Conservation (phyloP, 1,140 invertebrate genomes). For the Lutraria rhynchaena region DNA sequence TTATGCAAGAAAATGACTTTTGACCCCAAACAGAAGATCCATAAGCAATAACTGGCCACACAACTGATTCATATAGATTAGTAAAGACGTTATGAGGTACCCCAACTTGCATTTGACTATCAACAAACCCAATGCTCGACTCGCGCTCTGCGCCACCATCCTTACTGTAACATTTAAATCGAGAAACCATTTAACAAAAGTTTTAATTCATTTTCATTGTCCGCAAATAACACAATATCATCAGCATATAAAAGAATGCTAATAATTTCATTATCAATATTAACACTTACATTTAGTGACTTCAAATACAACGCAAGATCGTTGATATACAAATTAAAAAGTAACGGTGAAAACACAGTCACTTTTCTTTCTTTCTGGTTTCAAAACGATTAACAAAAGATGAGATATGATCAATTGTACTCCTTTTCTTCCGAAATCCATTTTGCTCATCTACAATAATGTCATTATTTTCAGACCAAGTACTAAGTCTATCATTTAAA, state of each 20-base stretch:
- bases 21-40: too few relatives aligned
- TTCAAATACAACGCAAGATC: slow-evolving; percentile 35
- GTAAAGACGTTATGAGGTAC: slow-evolving; percentile 21
- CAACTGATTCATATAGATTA: slow-evolving; percentile 29
- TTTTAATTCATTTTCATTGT: slow-evolving; percentile 29
- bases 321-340: slow-evolving; percentile 45
- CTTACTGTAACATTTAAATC: slow-evolving; percentile 32
- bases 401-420: too few relatives aligned
- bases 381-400: too few relatives aligned
- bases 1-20: too few relatives aligned
- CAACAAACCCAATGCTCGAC: slow-evolving; percentile 30
- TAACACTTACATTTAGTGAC: slow-evolving; percentile 36
- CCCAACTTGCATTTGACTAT: slow-evolving; percentile 41
- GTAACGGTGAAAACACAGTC: slow-evolving; percentile 17
- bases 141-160: slow-evolving; percentile 28
- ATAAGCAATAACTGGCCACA: too few relatives aligned
- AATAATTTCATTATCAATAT: slow-evolving; percentile 34
- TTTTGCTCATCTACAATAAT: too few relatives aligned
- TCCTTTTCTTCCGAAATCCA: too few relatives aligned
- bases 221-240: slow-evolving; percentile 60
- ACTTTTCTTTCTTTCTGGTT: too few relatives aligned
- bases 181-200: slow-evolving; percentile 42
- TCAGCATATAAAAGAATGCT: slow-evolving; percentile 49
- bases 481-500: too few relatives aligned
- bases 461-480: too few relatives aligned